Conservation (phyloP, 2,113 vertebrate genomes). For the Engystomops pustulosus region DNA sequence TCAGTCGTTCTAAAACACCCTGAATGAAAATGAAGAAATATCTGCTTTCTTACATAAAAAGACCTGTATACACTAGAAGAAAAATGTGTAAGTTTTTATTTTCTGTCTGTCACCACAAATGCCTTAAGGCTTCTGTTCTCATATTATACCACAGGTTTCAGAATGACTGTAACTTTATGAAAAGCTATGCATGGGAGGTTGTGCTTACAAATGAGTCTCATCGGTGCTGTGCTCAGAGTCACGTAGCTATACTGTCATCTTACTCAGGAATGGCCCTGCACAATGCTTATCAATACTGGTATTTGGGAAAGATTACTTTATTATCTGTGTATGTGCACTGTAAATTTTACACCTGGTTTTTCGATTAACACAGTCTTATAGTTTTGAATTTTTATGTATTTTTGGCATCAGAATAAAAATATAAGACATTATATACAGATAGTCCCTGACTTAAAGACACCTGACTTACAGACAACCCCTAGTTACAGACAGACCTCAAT, state of each 20-base stretch:
- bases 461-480: too few species aligned
- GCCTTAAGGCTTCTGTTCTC: constrained; percentile 16
- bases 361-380: too few species aligned
- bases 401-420: too few species aligned
- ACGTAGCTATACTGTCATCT: constrained; percentile 31
- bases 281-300: constrained; percentile 1
- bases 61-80: too few species aligned
- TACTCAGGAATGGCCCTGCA: not conserved
- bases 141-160: constrained; percentile 25
- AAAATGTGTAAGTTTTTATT: not conserved
- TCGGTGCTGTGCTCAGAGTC: constrained; percentile 35
- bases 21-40: too few species aligned
- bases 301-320: not conserved
- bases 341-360: not conserved
- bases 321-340: not conserved
- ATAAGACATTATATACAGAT: too few species aligned
- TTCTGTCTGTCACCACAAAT: not conserved
- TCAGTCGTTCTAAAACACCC: too few species aligned
- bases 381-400: too few species aligned
- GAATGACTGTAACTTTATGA: not conserved
- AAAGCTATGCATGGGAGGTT: not conserved
- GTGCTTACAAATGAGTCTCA: not conserved
- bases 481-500: too few species aligned
- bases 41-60: too few species aligned
- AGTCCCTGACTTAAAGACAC: too few species aligned